A percentile compares a stretch with the other conserved stretches of the same genome.
These are phyloP conservation scores for Drosophila watanabei DNA, from an alignment of 1,140 invertebrate species.

Conservation along the genomic window DNA sequence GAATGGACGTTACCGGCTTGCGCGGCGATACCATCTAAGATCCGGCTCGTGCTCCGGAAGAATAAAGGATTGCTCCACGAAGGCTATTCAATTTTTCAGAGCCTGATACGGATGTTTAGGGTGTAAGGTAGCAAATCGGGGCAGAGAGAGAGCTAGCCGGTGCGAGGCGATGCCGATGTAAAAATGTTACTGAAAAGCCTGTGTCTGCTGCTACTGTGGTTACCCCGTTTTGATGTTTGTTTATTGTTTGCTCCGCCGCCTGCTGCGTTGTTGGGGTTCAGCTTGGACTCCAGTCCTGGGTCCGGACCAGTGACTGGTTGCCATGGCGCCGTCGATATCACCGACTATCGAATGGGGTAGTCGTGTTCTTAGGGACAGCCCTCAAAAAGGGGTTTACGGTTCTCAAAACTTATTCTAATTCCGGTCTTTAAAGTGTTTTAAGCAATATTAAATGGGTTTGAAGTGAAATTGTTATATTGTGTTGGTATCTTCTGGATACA, in stretches of 20 bases:
- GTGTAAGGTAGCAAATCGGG: slow-evolving; percentile 20
- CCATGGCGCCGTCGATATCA: slow-evolving; percentile 27
- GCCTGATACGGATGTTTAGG: slow-evolving; percentile 13
- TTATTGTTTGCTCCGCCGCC: slow-evolving; percentile 60
- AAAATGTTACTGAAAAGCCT: slow-evolving; percentile 67
- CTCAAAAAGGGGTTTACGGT: not conserved
- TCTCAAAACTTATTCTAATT: not conserved
- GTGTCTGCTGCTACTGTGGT: slow-evolving; percentile 74
- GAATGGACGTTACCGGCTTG: slow-evolving; percentile 51
- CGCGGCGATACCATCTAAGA: slow-evolving; percentile 74
- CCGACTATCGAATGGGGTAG: slow-evolving; percentile 35
- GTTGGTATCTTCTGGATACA: not conserved
- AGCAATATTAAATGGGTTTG: not conserved
- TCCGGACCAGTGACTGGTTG: slow-evolving; percentile 16
- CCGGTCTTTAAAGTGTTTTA: not conserved
- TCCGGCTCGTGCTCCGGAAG: slow-evolving; percentile 5
- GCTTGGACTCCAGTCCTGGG: not conserved
- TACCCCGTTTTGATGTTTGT: slow-evolving; percentile 62
- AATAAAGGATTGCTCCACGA: not conserved
- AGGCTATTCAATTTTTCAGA: slow-evolving; percentile 12
- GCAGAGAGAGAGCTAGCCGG: slow-evolving; percentile 52
- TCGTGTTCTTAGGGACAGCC: not conserved
- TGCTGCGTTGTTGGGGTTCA: slow-evolving; percentile 41
- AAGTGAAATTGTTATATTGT: not conserved
- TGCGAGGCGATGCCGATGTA: slow-evolving; percentile 46